phyloP scores from a whole-genome alignment of 2,888 invertebrate species.

The Limnephilus auricula region DNA sequence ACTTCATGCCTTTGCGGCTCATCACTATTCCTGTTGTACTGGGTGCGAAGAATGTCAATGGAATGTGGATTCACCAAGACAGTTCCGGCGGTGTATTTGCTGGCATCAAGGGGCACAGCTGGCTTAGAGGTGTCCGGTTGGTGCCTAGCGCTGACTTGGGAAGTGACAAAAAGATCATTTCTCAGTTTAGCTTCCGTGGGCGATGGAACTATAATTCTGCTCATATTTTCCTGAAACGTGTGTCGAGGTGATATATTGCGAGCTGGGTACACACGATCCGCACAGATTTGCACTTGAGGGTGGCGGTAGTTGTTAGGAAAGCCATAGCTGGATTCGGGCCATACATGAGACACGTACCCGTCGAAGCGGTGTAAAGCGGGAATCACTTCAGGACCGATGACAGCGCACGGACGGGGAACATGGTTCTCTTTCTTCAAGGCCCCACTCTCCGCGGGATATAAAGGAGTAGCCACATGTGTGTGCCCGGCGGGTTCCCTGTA shows the following conservation, averaged over 20 bases:
- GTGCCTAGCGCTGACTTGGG: conserved; percentile 13
- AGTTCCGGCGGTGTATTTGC: conserved; percentile 53
- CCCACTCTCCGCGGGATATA: conserved; percentile 30
- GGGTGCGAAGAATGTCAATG: conserved; percentile 37
- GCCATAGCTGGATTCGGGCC: conserved; percentile 69
- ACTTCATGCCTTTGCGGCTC: conserved; percentile 6
- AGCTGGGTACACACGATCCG: conserved; percentile 53
- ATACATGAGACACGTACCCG: conserved; percentile 70
- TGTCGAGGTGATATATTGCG: conserved; percentile 77
- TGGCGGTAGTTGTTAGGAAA: conserved; percentile 43
- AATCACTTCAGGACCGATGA: conserved; percentile 76
- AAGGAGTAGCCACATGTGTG: not conserved
- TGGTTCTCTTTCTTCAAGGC: conserved; percentile 43
- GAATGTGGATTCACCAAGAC: conserved; percentile 49
- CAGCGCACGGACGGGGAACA: conserved; percentile 73
- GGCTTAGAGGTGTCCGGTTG: conserved; percentile 21
- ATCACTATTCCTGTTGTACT: conserved; percentile 44
- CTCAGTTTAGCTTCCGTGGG: conserved; percentile 50
- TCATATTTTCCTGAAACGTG: conserved; percentile 78
- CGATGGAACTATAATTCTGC: conserved; percentile 75
- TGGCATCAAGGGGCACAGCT: conserved; percentile 15
- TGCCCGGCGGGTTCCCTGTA: conserved; percentile 37
- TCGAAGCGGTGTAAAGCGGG: conserved; percentile 71
- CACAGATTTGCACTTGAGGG: conserved; percentile 19
- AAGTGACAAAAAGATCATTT: conserved; percentile 20